phyloP scores from a whole-genome alignment of 23 tunicate genomes.

The Trididemnum clinides region DNA sequence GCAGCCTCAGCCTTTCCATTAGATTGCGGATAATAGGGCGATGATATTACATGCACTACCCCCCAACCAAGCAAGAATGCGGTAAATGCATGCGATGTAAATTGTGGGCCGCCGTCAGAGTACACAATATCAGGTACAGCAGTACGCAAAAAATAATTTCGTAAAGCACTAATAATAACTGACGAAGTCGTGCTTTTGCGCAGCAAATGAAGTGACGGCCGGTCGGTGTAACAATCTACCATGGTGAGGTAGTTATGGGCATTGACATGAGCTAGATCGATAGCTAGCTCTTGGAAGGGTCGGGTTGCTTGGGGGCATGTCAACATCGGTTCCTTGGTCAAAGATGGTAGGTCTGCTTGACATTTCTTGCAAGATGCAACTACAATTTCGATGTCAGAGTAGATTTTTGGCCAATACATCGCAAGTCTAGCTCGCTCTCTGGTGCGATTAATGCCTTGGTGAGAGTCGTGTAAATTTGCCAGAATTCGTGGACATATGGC shows the following conservation, averaged over 20 bases:
- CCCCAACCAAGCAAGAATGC: background rate
- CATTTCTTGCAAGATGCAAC: background rate
- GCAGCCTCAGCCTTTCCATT: too few species aligned
- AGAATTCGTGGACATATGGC: background rate
- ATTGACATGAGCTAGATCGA: background rate
- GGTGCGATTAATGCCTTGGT: too few species aligned
- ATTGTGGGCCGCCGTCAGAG: conserved; percentile 9
- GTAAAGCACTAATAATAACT: background rate
- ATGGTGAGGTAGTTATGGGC: background rate
- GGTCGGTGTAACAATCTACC: background rate
- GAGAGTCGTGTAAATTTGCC: background rate
- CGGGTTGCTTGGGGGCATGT: background rate
- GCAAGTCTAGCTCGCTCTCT: conserved; percentile 17
- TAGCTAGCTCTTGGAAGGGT: conserved; percentile 12
- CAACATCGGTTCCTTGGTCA: conserved; percentile 12
- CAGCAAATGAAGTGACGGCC: background rate
- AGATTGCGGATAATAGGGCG: background rate
- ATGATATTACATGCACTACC: background rate
- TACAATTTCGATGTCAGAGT: background rate
- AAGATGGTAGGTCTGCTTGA: too few species aligned
- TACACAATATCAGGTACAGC: conserved; percentile 13
- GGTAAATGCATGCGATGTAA: background rate
- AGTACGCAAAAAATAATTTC: conserved; percentile 9
- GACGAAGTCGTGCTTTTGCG: background rate
- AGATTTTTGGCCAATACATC: background rate